Percentiles rank a stretch among this genome's conserved stretches.
Evolutionary conservation across 2,797 vertebrate genomes (phyloP).

Genomic region (Melanogrammus aeglefinus): DNA sequence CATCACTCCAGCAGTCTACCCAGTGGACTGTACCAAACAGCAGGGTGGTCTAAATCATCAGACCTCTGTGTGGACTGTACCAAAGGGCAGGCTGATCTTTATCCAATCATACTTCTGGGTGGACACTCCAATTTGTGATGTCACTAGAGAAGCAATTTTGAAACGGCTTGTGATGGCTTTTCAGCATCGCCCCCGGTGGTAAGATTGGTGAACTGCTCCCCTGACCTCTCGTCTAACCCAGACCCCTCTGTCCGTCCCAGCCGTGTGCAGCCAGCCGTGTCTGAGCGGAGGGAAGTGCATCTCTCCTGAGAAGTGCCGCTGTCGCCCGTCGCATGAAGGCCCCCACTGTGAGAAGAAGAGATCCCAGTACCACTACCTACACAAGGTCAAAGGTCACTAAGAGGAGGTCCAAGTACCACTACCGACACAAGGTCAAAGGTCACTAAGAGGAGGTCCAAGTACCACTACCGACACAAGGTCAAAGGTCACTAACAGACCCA

Average conservation of each 20-base stretch:
- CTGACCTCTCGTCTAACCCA: background rate
- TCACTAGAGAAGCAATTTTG: background rate
- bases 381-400: constrained; percentile 28
- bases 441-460: constrained; percentile 18
- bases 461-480: constrained; percentile 28
- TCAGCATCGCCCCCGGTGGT: no score
- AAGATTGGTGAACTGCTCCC: background rate
- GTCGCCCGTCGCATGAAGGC: constrained; percentile 73
- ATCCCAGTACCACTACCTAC: constrained; percentile 42
- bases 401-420: constrained; percentile 19
- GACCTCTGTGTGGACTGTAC: no score
- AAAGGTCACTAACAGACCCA: constrained; percentile 5
- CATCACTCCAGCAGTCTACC: background rate
- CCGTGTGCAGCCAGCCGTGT: constrained; percentile 76
- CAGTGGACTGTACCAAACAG: background rate
- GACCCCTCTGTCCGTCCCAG: constrained; percentile 49
- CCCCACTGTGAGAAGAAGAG: constrained; percentile 77
- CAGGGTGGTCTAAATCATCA: no score
- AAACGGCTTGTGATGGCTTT: no score
- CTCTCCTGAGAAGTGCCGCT: constrained; percentile 79
- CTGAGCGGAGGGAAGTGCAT: constrained; percentile 83
- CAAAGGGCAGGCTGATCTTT: no score
- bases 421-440: constrained; percentile 28
- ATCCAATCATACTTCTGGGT: background rate
- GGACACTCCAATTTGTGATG: background rate